phyloP scores from a whole-genome alignment of 2,888 invertebrate species.

The Microdon myrmicae region DNA sequence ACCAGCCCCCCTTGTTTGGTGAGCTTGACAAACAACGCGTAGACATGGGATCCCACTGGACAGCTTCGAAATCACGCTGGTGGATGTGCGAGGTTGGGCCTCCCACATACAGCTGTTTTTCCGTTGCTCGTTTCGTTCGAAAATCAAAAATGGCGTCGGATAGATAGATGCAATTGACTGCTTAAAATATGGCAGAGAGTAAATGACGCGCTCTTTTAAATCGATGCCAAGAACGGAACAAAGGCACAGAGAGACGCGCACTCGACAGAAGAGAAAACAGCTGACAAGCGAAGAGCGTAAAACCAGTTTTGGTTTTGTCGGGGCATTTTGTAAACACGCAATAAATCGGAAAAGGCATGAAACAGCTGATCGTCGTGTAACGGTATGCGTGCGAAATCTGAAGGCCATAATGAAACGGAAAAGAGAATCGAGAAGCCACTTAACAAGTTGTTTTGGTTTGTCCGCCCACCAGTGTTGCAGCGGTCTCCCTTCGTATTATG shows the following conservation, averaged over 20 bases:
- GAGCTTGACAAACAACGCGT: constrained; percentile 9
- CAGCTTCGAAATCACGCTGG: constrained; percentile 35
- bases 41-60: constrained; percentile 33
- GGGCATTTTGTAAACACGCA: too few species aligned
- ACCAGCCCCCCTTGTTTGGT: constrained; percentile 28
- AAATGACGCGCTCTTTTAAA: too few species aligned
- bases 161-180: constrained; percentile 1
- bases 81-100: constrained; percentile 21
- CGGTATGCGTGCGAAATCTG: constrained; percentile 21
- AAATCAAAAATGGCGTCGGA: constrained; percentile 44
- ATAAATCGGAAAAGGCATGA: too few species aligned
- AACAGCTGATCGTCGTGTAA: constrained; percentile 36
- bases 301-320: too few species aligned
- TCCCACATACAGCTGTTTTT: constrained; percentile 30
- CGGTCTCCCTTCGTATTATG: too few species aligned
- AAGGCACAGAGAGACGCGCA: too few species aligned
- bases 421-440: constrained; percentile 30
- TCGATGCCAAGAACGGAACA: too few species aligned
- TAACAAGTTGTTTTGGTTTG: constrained; percentile 44
- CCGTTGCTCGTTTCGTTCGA: too few species aligned
- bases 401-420: constrained; percentile 7
- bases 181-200: too few species aligned
- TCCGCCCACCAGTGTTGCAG: constrained; percentile 4
- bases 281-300: too few species aligned
- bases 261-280: too few species aligned